Evolutionary conservation across 35 echinoderm and acorn worm species (phyloP), one percentile per base, ranked within the genome.

Genomic region (Chiridota heheva): DNA sequence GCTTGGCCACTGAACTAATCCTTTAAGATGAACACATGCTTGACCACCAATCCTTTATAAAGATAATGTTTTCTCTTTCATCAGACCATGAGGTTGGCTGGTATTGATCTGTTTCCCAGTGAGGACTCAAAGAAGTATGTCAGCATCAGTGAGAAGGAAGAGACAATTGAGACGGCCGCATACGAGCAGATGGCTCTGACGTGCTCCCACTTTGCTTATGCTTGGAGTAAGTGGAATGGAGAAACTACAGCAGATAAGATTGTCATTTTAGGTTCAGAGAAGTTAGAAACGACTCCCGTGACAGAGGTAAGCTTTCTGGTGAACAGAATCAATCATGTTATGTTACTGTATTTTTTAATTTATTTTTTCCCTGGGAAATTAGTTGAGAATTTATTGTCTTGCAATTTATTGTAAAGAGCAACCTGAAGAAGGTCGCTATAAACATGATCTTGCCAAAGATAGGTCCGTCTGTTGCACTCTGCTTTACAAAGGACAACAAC

Each of bases 71-170:
- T 81, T 40, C 29, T 80, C 56, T 63, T 20, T 59, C 33, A 73
- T 37, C 78, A 97, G 84, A 41, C 79, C 5, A 83, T 97, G 93
- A 91, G 71, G 40, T 58, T 36, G 1, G 75, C 85, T 45, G 95
- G 95, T 22, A 86, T 98, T 24, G 92, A 98, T 40, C 64, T 98
- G 12, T 98, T 98, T 49, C 95, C 95, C 4, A 81, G 81, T 3
- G n/a, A 73, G 2, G 95, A 98, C 58, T 91, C 95, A 35, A 91
- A 98, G 85, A 98, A 98, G 60, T 98, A 98, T 77, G 95, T 98
- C 36, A 98, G 76, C 48, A 84, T 98, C 58, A 80, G 56, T 58
- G 89, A 98, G 42, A 98, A 98, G 89, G 83, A 92, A 24, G 66
- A 81, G 7, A 36, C 49, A 17, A 73, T 56, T 1, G 95, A 98